Base-by-base conservation (phyloP, 2,888 invertebrate species). In the Plagodis dolabraria region DNA sequence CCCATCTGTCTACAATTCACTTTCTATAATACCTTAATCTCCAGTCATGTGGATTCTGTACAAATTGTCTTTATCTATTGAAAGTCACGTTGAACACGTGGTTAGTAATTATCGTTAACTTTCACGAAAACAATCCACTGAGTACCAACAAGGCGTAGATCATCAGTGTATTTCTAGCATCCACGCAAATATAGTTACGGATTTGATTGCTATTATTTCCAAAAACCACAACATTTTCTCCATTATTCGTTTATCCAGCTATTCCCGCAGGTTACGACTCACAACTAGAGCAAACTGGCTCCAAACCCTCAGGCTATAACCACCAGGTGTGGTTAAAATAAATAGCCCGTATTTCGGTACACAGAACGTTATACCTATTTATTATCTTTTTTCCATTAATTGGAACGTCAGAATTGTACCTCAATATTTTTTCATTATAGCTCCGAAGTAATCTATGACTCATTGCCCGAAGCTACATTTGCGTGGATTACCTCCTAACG, bases 271-370 rank as follows among this genome's bases (percentile, higher is more conserved):
- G 62, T 60, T 64, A 65, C 44, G 60, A 50, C 52, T 52, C 48
- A 45, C 40, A 60, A 57, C 52, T 64, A 34, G 47, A 54, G 45
- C 56, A 63, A 67, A 66, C 64, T 52, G 56, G 51, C 54, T 59
- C 53, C 61, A 63, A 51, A 47, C 58, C 75, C 73, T 54, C 42
- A 44, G 75, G 79, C 74, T 65, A 71, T 69, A 71, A 69, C 65
- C 67, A 75, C 79, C 83, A 83, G 86, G 83, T 82, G 86, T 76
- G 80, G 76, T 80, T 80, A 71, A 79, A 84, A 82, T 80, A 83
- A 82, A 85, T 84, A 80, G 77, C 83, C 68, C 68, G 72, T 76
- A 77, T 76, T 76, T 75, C 69, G 71, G 67, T 75, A 74, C 71
- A 79, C 63, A 71, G 64, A 74, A 77, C 76, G 76, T 74, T 77